These are phyloP conservation scores for Oligia strigilis DNA, from an alignment of 2,888 invertebrate species.

Conservation along the genomic window DNA sequence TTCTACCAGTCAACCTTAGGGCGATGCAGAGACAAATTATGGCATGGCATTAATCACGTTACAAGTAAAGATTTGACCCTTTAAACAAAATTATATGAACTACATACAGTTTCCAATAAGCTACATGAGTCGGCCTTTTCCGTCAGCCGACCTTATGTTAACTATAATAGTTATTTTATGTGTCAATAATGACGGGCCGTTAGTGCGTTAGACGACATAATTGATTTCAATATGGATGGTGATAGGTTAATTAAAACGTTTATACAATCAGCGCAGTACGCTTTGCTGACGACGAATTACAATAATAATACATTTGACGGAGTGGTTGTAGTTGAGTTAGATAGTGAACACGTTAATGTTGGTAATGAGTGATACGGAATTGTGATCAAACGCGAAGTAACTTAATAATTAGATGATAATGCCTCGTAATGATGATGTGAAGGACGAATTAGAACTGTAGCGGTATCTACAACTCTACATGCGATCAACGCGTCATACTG, in stretches of 20 bases:
- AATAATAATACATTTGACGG: slow-evolving; percentile 33
- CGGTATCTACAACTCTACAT: too few species aligned
- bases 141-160: slow-evolving; percentile 48
- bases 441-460: not conserved
- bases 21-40: too few species aligned
- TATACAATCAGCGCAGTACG: slow-evolving; percentile 34
- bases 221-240: slow-evolving; percentile 52
- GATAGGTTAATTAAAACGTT: slow-evolving; percentile 56
- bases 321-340: not conserved
- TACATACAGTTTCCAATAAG: slow-evolving; percentile 25
- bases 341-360: slow-evolving; percentile 11
- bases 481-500: too few species aligned
- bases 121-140: slow-evolving; percentile 29
- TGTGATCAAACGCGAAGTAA: not conserved
- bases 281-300: slow-evolving; percentile 31
- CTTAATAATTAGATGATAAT: not conserved
- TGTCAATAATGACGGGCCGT: slow-evolving; percentile 34
- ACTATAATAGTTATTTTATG: slow-evolving; percentile 30
- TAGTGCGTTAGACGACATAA: slow-evolving; percentile 56
- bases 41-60: too few species aligned
- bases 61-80: not conserved
- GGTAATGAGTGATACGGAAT: not conserved
- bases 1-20: too few species aligned
- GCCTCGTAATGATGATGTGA: not conserved
- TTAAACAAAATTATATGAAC: slow-evolving; percentile 4